phyloP scores from a whole-genome alignment of 2,888 invertebrate species.

The Cenopis cana region DNA sequence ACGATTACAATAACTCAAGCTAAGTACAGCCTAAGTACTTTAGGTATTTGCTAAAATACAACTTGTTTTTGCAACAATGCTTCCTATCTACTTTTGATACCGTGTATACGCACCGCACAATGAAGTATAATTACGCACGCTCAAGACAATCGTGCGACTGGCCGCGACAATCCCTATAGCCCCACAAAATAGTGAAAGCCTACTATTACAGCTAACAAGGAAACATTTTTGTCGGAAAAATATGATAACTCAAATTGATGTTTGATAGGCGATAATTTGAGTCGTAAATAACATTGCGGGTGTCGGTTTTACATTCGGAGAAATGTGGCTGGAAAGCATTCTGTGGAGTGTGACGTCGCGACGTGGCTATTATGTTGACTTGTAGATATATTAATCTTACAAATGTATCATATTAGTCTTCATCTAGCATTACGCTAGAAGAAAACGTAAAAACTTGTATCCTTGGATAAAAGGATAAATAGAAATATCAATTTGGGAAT shows the following conservation, averaged over 20 bases:
- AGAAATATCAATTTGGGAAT: too few species aligned
- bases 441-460: too few species aligned
- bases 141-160: slow-evolving; percentile 44
- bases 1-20: not conserved
- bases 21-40: not conserved
- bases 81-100: slow-evolving; percentile 31
- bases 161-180: slow-evolving; percentile 35
- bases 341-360: slow-evolving; percentile 22
- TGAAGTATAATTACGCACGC: slow-evolving; percentile 46
- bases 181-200: slow-evolving; percentile 54
- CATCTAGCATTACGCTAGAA: not conserved
- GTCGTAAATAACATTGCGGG: slow-evolving; percentile 1
- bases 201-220: slow-evolving; percentile 47
- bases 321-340: slow-evolving; percentile 26
- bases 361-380: slow-evolving; percentile 10
- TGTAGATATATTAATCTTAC: not conserved
- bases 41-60: slow-evolving; percentile 4
- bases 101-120: slow-evolving; percentile 24
- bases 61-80: slow-evolving; percentile 18
- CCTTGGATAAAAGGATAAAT: too few species aligned
- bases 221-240: slow-evolving; percentile 42
- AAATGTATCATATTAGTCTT: not conserved
- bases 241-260: slow-evolving; percentile 39
- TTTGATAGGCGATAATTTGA: slow-evolving; percentile 30
- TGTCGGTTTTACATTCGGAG: slow-evolving; percentile 18